Base-by-base conservation (phyloP, 2,797 vertebrate species). In the Rhinatrema bivittatum region DNA sequence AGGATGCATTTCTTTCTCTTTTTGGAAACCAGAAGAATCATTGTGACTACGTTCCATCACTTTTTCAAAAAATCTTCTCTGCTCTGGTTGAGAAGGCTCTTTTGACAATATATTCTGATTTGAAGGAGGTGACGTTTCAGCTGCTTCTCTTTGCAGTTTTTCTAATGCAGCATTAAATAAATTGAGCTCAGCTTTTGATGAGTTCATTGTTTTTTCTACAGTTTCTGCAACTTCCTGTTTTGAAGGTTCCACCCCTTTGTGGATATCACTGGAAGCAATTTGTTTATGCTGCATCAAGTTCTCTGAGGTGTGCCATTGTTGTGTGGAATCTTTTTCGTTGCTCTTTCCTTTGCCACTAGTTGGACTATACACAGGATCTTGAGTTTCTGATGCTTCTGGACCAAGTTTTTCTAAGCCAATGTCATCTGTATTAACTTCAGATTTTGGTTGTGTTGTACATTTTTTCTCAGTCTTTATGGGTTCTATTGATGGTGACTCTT, bases 391-490 rank as follows among this genome's bases (percentile, higher is more conserved):
- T 27, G 10, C 20, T 10, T 29, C 39, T 16, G 19, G 25, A 44
- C 58, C 56, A 9, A 61, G 53, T 42, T 50, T 53, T 47, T 62
- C 54, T 28, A 69, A 45, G n/a, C 15, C 54, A 36, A 24, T 46
- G 32, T 32, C 57, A 32, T 72, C 25, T 32, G 40, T 23, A 36
- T 59, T 50, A 43, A 64, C 26, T 27, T 67, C 40, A 42, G 59
- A 53, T 47, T 62, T 64, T 25, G 59, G 40, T 2, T 29, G 40
- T 56, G 58, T 7, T 7, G 24, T 50, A 10, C 14, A 42, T 66
- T 71, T 74, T 29, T 28, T 60, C 25, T 30, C 13, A 21, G 31
- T 25, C 29, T 78, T 64, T 41, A 70, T 46, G 29, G 18, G 32
- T 42, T 70, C 32, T 13, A 42, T 48, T 3, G 33, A 38, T 39